Evolutionary conservation across 53 echinoderm and acorn worm species (phyloP), one percentile per base, ranked within the genome.

Genomic region (Echinometra lucunter): DNA sequence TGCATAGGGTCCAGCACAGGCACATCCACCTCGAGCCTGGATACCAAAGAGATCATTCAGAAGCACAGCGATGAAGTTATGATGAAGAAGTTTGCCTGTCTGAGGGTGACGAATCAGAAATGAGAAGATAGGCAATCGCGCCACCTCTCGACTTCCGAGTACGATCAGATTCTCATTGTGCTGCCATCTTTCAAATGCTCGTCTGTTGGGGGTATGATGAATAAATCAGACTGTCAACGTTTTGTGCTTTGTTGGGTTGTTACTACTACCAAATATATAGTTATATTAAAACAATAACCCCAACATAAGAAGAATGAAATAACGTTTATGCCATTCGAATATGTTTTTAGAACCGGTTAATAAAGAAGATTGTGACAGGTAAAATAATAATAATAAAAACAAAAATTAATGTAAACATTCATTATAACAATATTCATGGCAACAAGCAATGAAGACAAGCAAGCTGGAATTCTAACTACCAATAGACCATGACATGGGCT

Each of bases 1-100:
- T 82, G 99, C 99, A 66, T 99, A 99, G 0, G 99, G 99, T 47
- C 99, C 99, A 11, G 99, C 99, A 90, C 99, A 99, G 55, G 98
- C 98, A 63, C 98, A 98, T 18, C 98, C 98, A 40, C 98, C 98
- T 18, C 98, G 83, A 23, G 98, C 97, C 95, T 98, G 98, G 69
- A 98, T 97, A 25, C 98, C 98, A 74, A 97, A 98, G 37, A 98
- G 96, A 63, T 99, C 99, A 67, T 99, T 99, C 16, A 99, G 95
- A 10, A 99, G 94, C 9, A 96, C 96, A 15, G 97, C 96, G 89
- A 99, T 96, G 92, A 95, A 99, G 97, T 99, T 99, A 70, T 99
- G 98, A 66, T 99, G 99, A 10, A 99, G 94, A 75, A 97, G 94
- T 74, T 98, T 98, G 21, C 98, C 98, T 21, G 96, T 96, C 56